Evolutionary conservation across 2,888 invertebrate genomes (phyloP).

Genomic region (Criorhina ranunculi): DNA sequence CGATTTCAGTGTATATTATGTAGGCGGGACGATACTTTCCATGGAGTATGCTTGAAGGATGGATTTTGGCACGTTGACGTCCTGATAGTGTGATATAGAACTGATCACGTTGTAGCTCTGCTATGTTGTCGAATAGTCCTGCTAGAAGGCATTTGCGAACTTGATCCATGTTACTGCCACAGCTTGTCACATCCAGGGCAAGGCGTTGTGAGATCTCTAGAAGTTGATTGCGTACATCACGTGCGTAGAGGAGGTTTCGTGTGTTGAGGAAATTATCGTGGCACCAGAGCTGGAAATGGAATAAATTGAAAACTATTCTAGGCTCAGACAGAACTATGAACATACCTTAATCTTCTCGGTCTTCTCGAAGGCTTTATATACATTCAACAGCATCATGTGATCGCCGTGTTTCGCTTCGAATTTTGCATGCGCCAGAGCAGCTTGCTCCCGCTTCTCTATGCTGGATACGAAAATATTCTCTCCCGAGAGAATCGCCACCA

Average conservation of each 20-base stretch:
- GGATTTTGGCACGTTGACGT: conserved; percentile 90
- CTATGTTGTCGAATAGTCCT: conserved; percentile 94
- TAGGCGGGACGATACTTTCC: conserved; percentile 87
- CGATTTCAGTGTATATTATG: conserved; percentile 93
- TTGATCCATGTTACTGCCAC: conserved; percentile 87
- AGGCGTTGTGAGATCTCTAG: conserved; percentile 88
- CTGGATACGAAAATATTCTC: conserved; percentile 92
- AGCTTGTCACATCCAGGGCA: conserved; percentile 87
- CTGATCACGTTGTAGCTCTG: conserved; percentile 91
- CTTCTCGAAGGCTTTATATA: conserved; percentile 91
- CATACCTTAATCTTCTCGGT: conserved; percentile 88
- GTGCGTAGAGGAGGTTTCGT: conserved; percentile 92
- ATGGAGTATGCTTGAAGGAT: conserved; percentile 92
- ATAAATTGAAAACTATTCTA: no score
- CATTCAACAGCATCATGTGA: conserved; percentile 95
- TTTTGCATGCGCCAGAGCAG: conserved; percentile 89
- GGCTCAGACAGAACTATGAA: no score
- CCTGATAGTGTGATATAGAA: conserved; percentile 88
- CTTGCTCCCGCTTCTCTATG: conserved; percentile 90
- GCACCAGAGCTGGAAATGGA: conserved; percentile 88
- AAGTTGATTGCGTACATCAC: conserved; percentile 92
- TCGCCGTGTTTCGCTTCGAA: conserved; percentile 95
- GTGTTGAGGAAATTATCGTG: conserved; percentile 94
- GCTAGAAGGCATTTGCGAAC: conserved; percentile 91
- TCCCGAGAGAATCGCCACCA: conserved; percentile 94